Percentiles rank a stretch among this genome's conserved stretches.
These are phyloP conservation scores for Disparrhopalites patrizii DNA, from an alignment of 2,888 invertebrate species.

Conservation along the genomic window DNA sequence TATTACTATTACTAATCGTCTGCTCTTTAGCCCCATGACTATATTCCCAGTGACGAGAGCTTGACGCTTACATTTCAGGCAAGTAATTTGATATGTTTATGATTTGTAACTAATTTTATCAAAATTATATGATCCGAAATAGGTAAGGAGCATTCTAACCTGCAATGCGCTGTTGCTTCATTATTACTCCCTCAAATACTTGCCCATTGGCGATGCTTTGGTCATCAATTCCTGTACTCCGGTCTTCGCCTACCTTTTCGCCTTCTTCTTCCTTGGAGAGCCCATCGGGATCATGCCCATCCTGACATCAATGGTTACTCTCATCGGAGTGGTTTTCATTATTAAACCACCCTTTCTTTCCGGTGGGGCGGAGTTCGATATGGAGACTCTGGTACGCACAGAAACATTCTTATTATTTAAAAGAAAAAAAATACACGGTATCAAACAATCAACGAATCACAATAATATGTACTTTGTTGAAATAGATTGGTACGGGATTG, in stretches of 20 bases:
- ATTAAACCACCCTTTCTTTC: slow-evolving; percentile 21
- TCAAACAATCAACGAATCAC: no score
- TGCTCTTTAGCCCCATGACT: no score
- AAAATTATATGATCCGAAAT: not conserved
- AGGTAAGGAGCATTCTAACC: slow-evolving; percentile 39
- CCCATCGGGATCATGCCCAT: slow-evolving; percentile 41
- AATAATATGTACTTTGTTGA: not conserved
- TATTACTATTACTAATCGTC: no score
- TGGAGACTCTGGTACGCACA: slow-evolving; percentile 11
- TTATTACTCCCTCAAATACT: slow-evolving; percentile 43
- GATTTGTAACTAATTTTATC: not conserved
- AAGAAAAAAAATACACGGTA: no score
- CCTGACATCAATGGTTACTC: slow-evolving; percentile 36
- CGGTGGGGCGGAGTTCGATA: not conserved
- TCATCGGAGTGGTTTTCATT: slow-evolving; percentile 35
- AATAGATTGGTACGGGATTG: slow-evolving; percentile 22
- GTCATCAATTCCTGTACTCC: slow-evolving; percentile 33
- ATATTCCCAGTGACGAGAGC: no score
- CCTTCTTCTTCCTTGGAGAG: slow-evolving; percentile 32
- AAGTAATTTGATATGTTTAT: not conserved
- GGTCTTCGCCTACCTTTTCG: slow-evolving; percentile 20
- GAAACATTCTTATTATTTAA: no score
- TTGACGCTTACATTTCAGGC: not conserved
- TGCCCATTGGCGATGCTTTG: slow-evolving; percentile 41
- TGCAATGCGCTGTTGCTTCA: slow-evolving; percentile 42